phyloP scores from a whole-genome alignment of 2,113 vertebrate genomes.

The Scomber colias region DNA sequence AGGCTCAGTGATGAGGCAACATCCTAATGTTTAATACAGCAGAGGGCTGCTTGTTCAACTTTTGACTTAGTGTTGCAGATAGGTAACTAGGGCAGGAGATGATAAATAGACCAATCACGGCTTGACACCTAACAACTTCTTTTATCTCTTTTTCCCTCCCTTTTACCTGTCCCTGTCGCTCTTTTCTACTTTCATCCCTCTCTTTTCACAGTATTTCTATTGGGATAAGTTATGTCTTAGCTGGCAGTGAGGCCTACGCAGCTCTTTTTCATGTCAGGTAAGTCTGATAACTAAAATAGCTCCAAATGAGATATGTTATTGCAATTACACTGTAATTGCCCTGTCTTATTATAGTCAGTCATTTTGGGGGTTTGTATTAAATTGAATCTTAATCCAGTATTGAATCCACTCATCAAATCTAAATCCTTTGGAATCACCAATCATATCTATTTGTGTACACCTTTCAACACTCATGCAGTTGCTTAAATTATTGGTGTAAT shows the following conservation, averaged over 20 bases:
- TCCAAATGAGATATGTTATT: not conserved
- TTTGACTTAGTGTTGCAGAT: constrained; percentile 6
- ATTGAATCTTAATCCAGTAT: too few relatives aligned
- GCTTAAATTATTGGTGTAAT: too few relatives aligned
- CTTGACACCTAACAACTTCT: constrained; percentile 9
- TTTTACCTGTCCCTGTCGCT: constrained; percentile 4
- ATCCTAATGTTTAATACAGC: constrained; percentile 19
- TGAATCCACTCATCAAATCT: too few relatives aligned
- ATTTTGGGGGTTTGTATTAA: too few relatives aligned
- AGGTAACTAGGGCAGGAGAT: not conserved
- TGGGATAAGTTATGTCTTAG: constrained; percentile 82
- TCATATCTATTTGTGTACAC: too few relatives aligned
- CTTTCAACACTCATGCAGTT: too few relatives aligned
- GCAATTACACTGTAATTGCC: not conserved
- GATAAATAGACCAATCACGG: constrained; percentile 7
- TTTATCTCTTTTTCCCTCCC: not conserved
- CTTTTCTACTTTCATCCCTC: not conserved
- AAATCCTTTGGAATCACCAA: too few relatives aligned
- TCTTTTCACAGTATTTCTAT: constrained; percentile 75
- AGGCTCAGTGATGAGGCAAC: not conserved
- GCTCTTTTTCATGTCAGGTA: constrained; percentile 79
- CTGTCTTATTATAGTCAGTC: not conserved
- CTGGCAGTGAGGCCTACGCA: constrained; percentile 82
- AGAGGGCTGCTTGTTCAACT: constrained; percentile 2
- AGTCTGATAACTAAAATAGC: constrained; percentile 28